Evolutionary conservation across 2,797 vertebrate species (phyloP).

Genomic region (Microhierax caerulescens): DNA sequence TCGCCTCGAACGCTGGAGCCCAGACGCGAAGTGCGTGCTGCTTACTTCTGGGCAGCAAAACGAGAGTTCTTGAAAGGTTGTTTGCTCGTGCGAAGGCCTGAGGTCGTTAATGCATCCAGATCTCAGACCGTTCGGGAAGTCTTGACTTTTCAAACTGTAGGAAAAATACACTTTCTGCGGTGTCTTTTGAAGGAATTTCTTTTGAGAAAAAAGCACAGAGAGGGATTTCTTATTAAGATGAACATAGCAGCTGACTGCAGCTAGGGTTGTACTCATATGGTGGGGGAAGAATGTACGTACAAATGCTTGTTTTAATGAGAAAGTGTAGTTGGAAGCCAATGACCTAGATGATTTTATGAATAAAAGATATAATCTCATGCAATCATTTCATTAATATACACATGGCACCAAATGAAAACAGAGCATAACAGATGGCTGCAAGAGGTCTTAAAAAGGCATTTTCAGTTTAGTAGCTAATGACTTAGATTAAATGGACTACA

Average conservation of each 20-base stretch:
- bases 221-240: not conserved
- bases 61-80: not conserved
- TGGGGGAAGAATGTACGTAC: rapidly evolving
- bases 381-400: constrained; percentile 79
- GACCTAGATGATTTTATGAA: constrained; percentile 70
- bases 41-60: not conserved
- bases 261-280: not conserved
- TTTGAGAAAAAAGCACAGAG: not conserved
- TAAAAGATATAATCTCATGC: constrained; percentile 75
- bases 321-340: constrained; percentile 24
- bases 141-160: not conserved
- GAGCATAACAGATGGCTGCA: constrained; percentile 71
- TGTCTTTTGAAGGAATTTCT: not conserved
- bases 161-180: not conserved
- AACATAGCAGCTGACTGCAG: not conserved
- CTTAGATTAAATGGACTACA: constrained; percentile 60
- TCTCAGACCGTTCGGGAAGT: not conserved
- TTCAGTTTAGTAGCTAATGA: constrained; percentile 76
- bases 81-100: not conserved
- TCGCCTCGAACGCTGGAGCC: not conserved
- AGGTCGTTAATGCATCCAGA: not conserved
- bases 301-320: constrained; percentile 13
- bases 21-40: not conserved
- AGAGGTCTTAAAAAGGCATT: constrained; percentile 72
- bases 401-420: constrained; percentile 68